Percentiles rank a stretch among this genome's conserved stretches.
Conservation (phyloP, 1,140 invertebrate species). For the Zaprionus camerounensis region DNA sequence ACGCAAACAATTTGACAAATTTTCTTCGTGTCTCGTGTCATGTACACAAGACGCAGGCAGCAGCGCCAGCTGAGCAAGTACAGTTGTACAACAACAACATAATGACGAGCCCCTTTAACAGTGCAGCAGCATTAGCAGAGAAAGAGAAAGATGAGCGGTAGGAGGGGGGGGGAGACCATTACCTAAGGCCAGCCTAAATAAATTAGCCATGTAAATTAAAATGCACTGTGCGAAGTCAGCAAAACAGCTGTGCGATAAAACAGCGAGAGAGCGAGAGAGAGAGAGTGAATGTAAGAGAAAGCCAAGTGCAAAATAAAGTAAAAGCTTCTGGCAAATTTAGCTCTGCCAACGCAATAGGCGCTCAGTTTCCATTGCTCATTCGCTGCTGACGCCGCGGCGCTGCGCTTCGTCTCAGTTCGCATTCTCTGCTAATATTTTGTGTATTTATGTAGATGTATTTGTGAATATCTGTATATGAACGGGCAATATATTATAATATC, state of each 20-base stretch:
- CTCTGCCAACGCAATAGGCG: constrained; percentile 58
- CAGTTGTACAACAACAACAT: constrained; percentile 62
- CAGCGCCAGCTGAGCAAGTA: constrained; percentile 38
- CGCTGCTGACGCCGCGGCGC: constrained; percentile 48
- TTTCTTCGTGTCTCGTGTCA: constrained; percentile 25
- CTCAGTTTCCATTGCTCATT: constrained; percentile 70
- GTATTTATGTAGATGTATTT: constrained; percentile 7
- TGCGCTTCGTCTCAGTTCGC: constrained; percentile 39
- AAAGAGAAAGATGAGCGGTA: not conserved
- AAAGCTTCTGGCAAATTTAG: constrained; percentile 38
- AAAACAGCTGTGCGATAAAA: constrained; percentile 32
- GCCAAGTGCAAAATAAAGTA: constrained; percentile 7
- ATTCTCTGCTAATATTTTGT: constrained; percentile 16
- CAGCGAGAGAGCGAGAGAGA: not conserved
- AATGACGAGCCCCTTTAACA: constrained; percentile 59
- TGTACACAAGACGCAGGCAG: constrained; percentile 24
- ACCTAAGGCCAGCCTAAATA: constrained; percentile 20
- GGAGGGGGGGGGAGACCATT: not conserved
- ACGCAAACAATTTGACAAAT: constrained; percentile 68
- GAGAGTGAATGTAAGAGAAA: constrained; percentile 1
- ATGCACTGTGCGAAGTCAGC: constrained; percentile 19
- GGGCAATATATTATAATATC: constrained; percentile 24
- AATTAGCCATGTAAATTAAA: constrained; percentile 26
- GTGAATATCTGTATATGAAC: constrained; percentile 2
- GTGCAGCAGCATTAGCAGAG: not conserved